Conservation (phyloP, 2,888 invertebrate genomes). For the Drosophila kokeensis region DNA sequence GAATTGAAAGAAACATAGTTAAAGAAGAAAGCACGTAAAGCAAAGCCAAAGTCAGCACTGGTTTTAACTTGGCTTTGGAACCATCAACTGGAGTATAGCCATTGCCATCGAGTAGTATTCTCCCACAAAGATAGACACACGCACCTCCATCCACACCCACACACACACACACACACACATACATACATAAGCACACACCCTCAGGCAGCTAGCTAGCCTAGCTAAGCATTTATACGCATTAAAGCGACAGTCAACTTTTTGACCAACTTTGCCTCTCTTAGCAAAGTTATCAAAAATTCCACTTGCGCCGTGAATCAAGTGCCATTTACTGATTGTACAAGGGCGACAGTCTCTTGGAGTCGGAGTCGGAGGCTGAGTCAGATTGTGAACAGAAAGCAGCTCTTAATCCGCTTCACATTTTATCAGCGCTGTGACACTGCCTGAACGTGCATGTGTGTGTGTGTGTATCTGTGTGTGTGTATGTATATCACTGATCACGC, state of each 20-base stretch:
- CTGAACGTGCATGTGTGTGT: conserved; percentile 39
- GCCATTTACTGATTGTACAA: conserved; percentile 79
- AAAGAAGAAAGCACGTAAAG: conserved; percentile 57
- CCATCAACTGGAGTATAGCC: conserved; percentile 35
- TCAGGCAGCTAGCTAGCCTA: conserved; percentile 14
- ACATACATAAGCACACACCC: conserved; percentile 8
- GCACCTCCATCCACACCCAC: not conserved
- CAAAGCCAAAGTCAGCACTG: conserved; percentile 72
- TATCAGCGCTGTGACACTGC: conserved; percentile 77
- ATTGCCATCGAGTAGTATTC: conserved; percentile 49
- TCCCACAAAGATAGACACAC: conserved; percentile 5
- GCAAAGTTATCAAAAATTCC: conserved; percentile 80
- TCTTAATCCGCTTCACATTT: conserved; percentile 81
- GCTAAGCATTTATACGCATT: conserved; percentile 76
- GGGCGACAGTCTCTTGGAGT: conserved; percentile 40
- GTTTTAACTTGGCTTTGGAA: conserved; percentile 74
- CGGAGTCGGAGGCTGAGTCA: not conserved
- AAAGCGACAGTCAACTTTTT: conserved; percentile 75
- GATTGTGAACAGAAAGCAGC: conserved; percentile 40
- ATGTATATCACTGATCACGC: conserved; percentile 53
- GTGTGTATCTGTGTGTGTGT: conserved; percentile 19
- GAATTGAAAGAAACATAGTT: conserved; percentile 19
- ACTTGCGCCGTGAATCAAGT: conserved; percentile 81
- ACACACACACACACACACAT: not conserved
- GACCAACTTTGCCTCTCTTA: conserved; percentile 70